Base-by-base conservation (phyloP, 2,888 invertebrate species). In the Polia nebulosa region DNA sequence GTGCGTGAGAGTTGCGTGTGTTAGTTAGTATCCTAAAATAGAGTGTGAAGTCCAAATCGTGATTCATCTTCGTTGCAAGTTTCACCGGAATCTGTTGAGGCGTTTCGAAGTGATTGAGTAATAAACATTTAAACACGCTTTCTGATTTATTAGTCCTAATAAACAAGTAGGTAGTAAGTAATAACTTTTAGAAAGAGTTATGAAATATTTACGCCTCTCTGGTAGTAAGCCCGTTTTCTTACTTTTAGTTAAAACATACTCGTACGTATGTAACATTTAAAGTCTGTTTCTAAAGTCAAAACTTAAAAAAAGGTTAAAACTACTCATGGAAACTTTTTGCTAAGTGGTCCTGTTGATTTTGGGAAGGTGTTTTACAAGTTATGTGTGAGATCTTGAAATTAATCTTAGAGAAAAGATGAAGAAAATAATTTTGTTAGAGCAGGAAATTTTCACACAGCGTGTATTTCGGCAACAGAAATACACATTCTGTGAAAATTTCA, bases 81-180 rank as follows among this genome's bases (percentile, higher is more conserved):
- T 80, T 76, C 68, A 77, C 69, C 68, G 67, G 64, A 67, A 74
- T 77, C 67, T 69, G 82, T 72, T 65, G 61, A 72, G 72, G 65
- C 68, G 63, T 79, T 79, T 80, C 71, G 62, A 27, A 62, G 36
- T 53, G 65, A 82, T 80, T 81, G 61, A 49, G 70, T 72, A 82
- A 79, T 52, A 79, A 66, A 57, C 45, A 36, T 72, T 81, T 72
- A 67, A 69, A 60, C 72, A 82, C 76, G 72, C 80, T 73, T 72
- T 81, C 79, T 70, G 72, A 72, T 79, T 66, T 66, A 66, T 51
- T 61, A 61, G 45, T 77, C 13, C 32, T 57, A 70, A 60, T 49
- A 70, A 47, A 34, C 20, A 58, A 60, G 25, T 29, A 52, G 29
- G 36, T 72, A 20, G 17, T 25, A 27, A 29, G 39, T 52, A 29